Conservation (phyloP, 1,140 invertebrate species). For the Zaprionus vittiger region DNA sequence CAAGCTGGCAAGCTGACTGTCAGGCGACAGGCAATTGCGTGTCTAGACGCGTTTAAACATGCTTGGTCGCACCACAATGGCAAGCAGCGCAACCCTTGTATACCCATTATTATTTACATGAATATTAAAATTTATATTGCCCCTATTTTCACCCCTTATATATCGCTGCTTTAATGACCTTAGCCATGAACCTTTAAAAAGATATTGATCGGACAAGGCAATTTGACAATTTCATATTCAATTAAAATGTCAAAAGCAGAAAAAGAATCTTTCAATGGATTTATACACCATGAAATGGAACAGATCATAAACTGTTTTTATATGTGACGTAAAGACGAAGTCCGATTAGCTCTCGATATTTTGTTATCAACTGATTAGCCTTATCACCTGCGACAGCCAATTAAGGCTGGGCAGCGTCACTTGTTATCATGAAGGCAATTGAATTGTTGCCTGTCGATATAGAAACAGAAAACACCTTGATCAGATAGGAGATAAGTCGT, state of each 20-base stretch:
- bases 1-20: constrained; percentile 1
- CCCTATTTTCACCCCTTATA: constrained; percentile 27
- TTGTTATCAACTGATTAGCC: background rate
- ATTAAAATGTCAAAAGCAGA: background rate
- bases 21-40: constrained; percentile 53
- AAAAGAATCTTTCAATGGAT: constrained; percentile 1
- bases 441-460: background rate
- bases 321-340: background rate
- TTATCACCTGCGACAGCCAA: background rate
- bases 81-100: constrained; percentile 45
- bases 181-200: constrained; percentile 40
- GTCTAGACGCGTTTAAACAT: constrained; percentile 44
- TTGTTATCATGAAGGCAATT: background rate
- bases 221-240: background rate
- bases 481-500: background rate
- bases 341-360: background rate
- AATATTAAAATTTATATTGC: constrained; percentile 71
- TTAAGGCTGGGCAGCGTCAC: background rate
- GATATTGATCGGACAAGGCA: constrained; percentile 17
- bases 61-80: constrained; percentile 31
- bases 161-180: constrained; percentile 39
- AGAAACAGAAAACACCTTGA: background rate
- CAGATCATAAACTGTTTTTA: background rate
- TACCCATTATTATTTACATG: constrained; percentile 62
- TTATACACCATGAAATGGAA: background rate